A percentile compares a stretch with the other conserved stretches of the same genome.
Conservation (phyloP, 2,113 vertebrate genomes). For the Calyptomena viridis region DNA sequence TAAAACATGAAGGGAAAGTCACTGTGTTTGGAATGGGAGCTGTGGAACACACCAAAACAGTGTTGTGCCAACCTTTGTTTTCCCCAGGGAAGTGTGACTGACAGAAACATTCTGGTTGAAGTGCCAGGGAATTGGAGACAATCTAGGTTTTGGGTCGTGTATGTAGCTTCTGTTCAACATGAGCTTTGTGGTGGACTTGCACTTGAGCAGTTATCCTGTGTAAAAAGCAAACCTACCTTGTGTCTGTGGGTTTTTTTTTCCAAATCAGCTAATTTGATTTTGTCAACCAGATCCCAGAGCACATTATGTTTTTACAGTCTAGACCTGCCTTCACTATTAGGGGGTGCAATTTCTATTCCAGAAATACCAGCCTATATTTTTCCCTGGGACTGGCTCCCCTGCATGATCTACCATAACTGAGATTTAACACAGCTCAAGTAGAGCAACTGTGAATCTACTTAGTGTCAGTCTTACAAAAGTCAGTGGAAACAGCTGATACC, state of each 20-base stretch:
- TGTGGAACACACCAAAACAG: background rate
- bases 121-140: background rate
- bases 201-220: background rate
- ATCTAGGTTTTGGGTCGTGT: background rate
- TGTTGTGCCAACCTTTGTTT: rapidly evolving
- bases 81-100: background rate
- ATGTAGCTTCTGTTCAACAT: background rate
- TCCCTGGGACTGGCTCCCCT: background rate
- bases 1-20: background rate
- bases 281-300: background rate
- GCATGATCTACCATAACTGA: background rate
- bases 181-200: background rate
- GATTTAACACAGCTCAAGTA: background rate
- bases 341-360: background rate
- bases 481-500: slow-evolving; percentile 41
- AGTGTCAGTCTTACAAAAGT: background rate
- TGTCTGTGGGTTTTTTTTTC: background rate
- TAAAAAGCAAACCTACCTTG: background rate
- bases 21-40: background rate
- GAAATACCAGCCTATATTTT: slow-evolving; percentile 48
- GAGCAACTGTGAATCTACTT: slow-evolving; percentile 27
- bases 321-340: background rate
- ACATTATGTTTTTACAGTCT: background rate
- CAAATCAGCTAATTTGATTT: slow-evolving; percentile 4
- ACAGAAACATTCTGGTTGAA: background rate